Percentiles rank a stretch among this genome's conserved stretches.
Evolutionary conservation across 2,113 vertebrate genomes (phyloP).

Genomic region (Atractosteus spatula): DNA sequence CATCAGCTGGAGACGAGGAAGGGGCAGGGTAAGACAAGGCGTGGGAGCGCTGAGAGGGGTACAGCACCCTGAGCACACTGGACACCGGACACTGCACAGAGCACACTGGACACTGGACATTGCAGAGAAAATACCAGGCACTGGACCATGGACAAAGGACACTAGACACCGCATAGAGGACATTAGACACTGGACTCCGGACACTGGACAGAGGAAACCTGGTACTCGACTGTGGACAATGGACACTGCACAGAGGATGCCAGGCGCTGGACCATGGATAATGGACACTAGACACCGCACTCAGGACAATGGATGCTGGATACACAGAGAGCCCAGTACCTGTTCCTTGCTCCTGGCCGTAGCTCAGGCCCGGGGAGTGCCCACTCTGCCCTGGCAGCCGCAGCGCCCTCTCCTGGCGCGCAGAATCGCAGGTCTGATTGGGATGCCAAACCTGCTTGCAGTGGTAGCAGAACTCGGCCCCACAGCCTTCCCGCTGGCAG

Average conservation of each 20-base stretch:
- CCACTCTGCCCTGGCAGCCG: conserved; percentile 86
- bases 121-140: not conserved
- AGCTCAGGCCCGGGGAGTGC: conserved; percentile 89
- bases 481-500: conserved; percentile 91
- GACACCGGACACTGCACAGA: conserved; percentile 6
- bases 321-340: conserved; percentile 54
- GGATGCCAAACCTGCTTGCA: conserved; percentile 99
- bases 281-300: not conserved
- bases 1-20: conserved; percentile 69
- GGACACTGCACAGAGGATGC: conserved; percentile 4
- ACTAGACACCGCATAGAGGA: conserved; percentile 2
- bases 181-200: conserved; percentile 1
- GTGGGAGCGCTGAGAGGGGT: not conserved
- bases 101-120: conserved; percentile 17
- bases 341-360: conserved; percentile 87
- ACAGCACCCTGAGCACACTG: conserved; percentile 1
- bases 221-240: not conserved
- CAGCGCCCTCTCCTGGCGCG: conserved; percentile 90
- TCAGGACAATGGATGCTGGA: not conserved
- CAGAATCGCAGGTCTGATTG: conserved; percentile 97
- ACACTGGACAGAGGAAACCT: not conserved
- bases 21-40: not conserved
- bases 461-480: conserved; percentile 97
- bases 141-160: conserved; percentile 21
- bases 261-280: not conserved